Evolutionary conservation across 2,113 vertebrate genomes (phyloP).

Genomic region (Trematomus loennbergii): DNA sequence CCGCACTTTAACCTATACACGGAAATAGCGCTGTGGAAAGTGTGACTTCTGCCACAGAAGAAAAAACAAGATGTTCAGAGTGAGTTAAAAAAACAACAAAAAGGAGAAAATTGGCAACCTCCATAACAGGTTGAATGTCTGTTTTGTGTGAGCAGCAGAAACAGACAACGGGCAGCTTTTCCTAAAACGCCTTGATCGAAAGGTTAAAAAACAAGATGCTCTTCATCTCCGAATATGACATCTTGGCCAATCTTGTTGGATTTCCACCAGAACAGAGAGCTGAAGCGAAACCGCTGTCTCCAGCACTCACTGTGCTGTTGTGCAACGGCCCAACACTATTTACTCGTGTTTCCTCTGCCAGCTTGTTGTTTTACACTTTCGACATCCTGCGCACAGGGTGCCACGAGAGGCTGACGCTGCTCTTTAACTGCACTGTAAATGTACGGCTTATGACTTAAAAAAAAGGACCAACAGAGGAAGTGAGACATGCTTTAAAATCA

Average conservation of each 20-base stretch:
- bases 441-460: conserved; percentile 17
- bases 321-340: conserved; percentile 57
- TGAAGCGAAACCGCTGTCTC: conserved; percentile 70
- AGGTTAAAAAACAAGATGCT: neutral
- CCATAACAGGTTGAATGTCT: neutral
- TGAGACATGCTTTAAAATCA: conserved; percentile 64
- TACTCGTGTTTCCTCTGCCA: conserved; percentile 67
- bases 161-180: neutral
- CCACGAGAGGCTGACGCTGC: conserved; percentile 68
- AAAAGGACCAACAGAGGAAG: conserved; percentile 61
- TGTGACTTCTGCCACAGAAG: conserved; percentile 74
- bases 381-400: conserved; percentile 59
- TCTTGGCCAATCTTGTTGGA: conserved; percentile 3
- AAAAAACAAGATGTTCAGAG: conserved; percentile 58
- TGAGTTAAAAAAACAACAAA: conserved; percentile 21
- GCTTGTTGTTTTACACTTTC: conserved; percentile 75
- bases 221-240: neutral
- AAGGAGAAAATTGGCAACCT: conserved; percentile 30
- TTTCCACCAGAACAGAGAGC: conserved; percentile 31
- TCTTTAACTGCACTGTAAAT: conserved; percentile 38
- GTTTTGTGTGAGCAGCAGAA: neutral
- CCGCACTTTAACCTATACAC: conserved; percentile 73
- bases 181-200: neutral
- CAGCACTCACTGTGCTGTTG: conserved; percentile 59
- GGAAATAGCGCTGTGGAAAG: conserved; percentile 72